A percentile compares a stretch with the other conserved stretches of the same genome.
Evolutionary conservation across 2,113 vertebrate genomes (phyloP).

Genomic region (Oreochromis tanganicae): DNA sequence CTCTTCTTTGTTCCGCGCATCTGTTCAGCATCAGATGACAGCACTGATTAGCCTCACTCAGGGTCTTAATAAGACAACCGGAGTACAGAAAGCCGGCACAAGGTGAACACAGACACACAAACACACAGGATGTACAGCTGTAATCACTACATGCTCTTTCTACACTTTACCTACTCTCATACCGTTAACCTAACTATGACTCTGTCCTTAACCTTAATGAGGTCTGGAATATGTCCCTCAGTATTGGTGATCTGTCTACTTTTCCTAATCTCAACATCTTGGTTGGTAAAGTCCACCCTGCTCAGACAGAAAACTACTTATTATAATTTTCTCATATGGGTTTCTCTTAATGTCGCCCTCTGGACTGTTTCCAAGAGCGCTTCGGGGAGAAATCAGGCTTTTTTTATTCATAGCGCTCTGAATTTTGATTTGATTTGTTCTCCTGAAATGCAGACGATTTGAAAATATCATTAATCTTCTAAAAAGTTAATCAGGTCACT

Average conservation of each 20-base stretch:
- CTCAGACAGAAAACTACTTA: background rate
- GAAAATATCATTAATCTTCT: background rate
- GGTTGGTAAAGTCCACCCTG: background rate
- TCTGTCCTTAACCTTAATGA: slow-evolving; percentile 51
- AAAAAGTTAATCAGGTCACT: background rate
- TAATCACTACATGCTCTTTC: slow-evolving; percentile 44
- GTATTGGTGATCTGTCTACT: slow-evolving; percentile 10
- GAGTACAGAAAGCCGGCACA: slow-evolving; percentile 42
- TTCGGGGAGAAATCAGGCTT: background rate
- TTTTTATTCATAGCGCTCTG: background rate
- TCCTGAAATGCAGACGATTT: background rate
- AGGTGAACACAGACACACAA: slow-evolving; percentile 43
- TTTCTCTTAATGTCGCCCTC: background rate
- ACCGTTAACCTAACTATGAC: slow-evolving; percentile 29
- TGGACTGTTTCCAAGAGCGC: background rate
- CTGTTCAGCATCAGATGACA: slow-evolving; percentile 74
- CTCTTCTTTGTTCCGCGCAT: slow-evolving; percentile 69
- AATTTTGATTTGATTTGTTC: background rate
- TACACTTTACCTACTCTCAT: slow-evolving; percentile 4
- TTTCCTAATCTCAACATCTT: background rate
- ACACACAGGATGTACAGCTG: slow-evolving; percentile 24
- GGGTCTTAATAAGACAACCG: slow-evolving; percentile 72
- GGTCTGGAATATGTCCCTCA: slow-evolving; percentile 38
- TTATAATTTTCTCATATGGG: background rate
- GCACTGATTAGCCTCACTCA: slow-evolving; percentile 70